Evolutionary conservation across 2,113 vertebrate species (phyloP).

Genomic region (Atrichornis clamosus): DNA sequence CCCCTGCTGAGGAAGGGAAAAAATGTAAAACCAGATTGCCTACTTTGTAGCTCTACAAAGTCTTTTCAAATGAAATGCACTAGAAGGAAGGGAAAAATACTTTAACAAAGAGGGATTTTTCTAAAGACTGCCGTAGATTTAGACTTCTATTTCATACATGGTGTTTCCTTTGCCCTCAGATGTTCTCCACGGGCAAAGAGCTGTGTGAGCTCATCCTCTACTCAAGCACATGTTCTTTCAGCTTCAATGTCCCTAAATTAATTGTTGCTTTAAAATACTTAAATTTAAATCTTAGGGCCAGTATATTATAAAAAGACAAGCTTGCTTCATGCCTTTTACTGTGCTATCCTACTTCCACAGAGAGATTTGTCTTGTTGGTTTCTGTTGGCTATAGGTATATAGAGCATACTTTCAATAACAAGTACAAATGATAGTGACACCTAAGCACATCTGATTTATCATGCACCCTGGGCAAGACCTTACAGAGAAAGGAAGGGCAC

Average conservation of each 20-base stretch:
- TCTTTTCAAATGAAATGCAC: not conserved
- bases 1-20: not conserved
- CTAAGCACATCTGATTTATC: not conserved
- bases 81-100: not conserved
- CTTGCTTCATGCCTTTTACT: not conserved
- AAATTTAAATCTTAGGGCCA: not conserved
- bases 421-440: not conserved
- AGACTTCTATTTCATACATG: not conserved
- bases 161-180: not conserved
- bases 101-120: not conserved
- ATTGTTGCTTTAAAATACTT: not conserved
- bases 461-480: not conserved
- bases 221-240: not conserved
- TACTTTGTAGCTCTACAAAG: not conserved
- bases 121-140: not conserved
- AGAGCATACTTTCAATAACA: not conserved
- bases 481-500: not conserved
- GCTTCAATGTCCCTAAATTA: not conserved
- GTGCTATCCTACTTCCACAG: not conserved
- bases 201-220: not conserved
- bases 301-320: not conserved
- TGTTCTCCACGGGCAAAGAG: not conserved
- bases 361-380: not conserved
- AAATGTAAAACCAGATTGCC: not conserved
- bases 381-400: not conserved